Evolutionary conservation across 2,888 invertebrate genomes (phyloP).

Genomic region (Tribolium freemani): DNA sequence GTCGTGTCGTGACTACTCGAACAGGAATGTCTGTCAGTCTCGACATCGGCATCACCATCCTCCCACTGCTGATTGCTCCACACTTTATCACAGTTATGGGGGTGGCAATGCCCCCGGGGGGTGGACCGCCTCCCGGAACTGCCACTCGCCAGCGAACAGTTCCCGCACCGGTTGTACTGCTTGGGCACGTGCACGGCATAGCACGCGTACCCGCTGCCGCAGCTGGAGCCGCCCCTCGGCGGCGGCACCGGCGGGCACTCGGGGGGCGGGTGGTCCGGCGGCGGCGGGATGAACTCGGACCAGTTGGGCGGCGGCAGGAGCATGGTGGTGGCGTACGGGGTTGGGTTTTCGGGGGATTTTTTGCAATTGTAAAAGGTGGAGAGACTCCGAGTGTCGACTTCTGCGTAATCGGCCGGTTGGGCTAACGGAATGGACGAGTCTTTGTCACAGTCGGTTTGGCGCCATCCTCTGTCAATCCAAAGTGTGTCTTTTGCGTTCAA

Average conservation of each 20-base stretch:
- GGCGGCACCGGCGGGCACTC: conserved; percentile 65
- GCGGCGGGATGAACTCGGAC: conserved; percentile 74
- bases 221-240: conserved; percentile 63
- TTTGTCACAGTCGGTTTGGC: conserved; percentile 75
- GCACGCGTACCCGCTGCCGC: conserved; percentile 63
- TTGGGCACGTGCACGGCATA: conserved; percentile 65
- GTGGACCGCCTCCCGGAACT: conserved; percentile 63
- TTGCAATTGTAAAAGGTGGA: conserved; percentile 81
- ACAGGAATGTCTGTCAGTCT: conserved; percentile 70
- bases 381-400: conserved; percentile 76
- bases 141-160: conserved; percentile 66
- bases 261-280: conserved; percentile 75
- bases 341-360: conserved; percentile 77
- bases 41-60: conserved; percentile 67
- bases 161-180: conserved; percentile 61
- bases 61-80: conserved; percentile 65
- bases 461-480: conserved; percentile 81
- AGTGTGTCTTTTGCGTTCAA: conserved; percentile 73
- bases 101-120: conserved; percentile 61
- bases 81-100: conserved; percentile 64
- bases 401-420: conserved; percentile 77
- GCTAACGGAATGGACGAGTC: conserved; percentile 76
- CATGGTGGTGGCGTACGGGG: conserved; percentile 84
- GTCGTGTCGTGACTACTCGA: conserved; percentile 71
- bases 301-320: conserved; percentile 73